Evolutionary conservation across 92 coral and sea anemone genomes (phyloP).

Genomic region (Phenganax stokvisi): DNA sequence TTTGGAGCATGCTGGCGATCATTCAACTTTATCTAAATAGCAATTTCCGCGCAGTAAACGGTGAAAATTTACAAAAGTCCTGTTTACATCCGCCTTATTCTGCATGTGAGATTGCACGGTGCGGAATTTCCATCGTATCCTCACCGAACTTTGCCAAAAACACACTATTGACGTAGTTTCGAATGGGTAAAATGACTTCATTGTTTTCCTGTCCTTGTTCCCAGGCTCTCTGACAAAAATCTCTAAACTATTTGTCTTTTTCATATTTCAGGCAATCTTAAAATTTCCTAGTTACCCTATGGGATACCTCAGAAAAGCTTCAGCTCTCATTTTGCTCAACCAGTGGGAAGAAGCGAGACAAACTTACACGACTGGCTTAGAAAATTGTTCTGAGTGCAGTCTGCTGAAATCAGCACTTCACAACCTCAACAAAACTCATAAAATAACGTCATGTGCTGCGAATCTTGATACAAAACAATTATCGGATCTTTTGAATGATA

Average conservation of each 20-base stretch:
- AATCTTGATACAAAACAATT: slow-evolving; percentile 18
- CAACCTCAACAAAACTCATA: slow-evolving; percentile 22
- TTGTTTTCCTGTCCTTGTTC: no score
- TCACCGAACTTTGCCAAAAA: no score
- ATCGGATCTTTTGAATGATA: slow-evolving; percentile 23
- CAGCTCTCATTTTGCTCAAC: slow-evolving; percentile 51
- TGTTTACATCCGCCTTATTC: neutral
- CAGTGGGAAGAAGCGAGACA: slow-evolving; percentile 61
- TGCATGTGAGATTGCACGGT: no score
- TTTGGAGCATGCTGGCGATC: neutral
- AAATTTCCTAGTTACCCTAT: slow-evolving; percentile 43
- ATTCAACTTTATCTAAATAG: neutral
- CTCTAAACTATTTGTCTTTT: neutral
- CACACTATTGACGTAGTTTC: no score
- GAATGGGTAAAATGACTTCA: no score
- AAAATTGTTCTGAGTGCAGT: slow-evolving; percentile 11
- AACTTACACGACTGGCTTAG: slow-evolving; percentile 37
- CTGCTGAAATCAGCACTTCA: slow-evolving; percentile 22
- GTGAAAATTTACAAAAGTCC: neutral
- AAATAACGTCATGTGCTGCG: slow-evolving; percentile 34
- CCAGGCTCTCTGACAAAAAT: neutral
- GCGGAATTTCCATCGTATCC: no score
- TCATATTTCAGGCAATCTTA: slow-evolving; percentile 42
- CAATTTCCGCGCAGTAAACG: neutral
- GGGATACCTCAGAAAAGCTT: slow-evolving; percentile 50